Evolutionary conservation across 1,140 invertebrate species (phyloP).

Genomic region (Platorchestia sp.): DNA sequence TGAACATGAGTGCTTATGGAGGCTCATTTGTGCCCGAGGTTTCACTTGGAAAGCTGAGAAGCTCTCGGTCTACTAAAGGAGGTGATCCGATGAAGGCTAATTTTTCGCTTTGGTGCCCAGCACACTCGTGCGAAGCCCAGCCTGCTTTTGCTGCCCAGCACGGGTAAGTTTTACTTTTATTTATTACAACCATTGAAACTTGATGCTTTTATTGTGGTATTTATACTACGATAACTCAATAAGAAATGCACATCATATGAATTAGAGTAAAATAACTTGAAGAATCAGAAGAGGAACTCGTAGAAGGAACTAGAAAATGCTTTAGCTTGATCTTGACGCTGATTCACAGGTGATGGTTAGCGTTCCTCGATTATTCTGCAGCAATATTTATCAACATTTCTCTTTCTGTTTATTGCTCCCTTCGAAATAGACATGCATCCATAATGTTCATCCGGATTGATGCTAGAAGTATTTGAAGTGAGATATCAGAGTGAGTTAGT

Average conservation of each 20-base stretch:
- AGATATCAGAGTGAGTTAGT: no score
- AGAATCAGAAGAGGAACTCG: no score
- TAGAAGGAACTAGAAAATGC: background rate
- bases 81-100: background rate
- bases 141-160: background rate
- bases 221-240: background rate
- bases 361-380: no score
- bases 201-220: background rate
- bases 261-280: background rate
- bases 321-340: background rate
- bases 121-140: background rate
- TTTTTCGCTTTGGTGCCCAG: background rate
- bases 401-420: no score
- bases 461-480: no score
- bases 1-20: background rate
- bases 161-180: background rate
- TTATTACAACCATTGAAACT: background rate
- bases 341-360: background rate
- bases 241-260: background rate
- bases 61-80: background rate
- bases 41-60: background rate
- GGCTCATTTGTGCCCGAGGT: background rate
- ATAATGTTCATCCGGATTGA: background rate
- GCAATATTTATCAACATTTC: no score
- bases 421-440: background rate